phyloP scores from a whole-genome alignment of 2,888 invertebrate species.

The Scaptomyza polygonia region DNA sequence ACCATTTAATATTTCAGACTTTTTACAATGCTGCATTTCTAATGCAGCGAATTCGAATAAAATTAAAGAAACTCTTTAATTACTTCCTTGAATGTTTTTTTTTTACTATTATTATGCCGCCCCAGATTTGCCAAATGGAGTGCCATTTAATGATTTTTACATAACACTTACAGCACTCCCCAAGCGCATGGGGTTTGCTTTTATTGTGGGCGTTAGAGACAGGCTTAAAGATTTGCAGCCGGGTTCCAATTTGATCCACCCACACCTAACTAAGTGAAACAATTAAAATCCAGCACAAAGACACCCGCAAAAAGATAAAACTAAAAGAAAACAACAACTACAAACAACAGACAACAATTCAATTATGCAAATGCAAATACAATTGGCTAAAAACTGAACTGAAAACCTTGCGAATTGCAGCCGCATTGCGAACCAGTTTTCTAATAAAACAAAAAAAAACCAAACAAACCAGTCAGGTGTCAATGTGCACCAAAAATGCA shows the following conservation, averaged over 20 bases:
- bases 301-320: slow-evolving; percentile 29
- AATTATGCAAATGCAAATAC: slow-evolving; percentile 57
- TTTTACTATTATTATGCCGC: slow-evolving; percentile 25
- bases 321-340: slow-evolving; percentile 5
- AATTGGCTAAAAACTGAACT: slow-evolving; percentile 20
- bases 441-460: slow-evolving; percentile 8
- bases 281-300: slow-evolving; percentile 47
- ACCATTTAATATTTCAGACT: neutral
- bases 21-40: neutral
- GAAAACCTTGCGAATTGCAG: slow-evolving; percentile 44
- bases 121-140: slow-evolving; percentile 38
- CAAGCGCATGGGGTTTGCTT: slow-evolving; percentile 1
- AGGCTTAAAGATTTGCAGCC: slow-evolving; percentile 21
- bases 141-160: slow-evolving; percentile 28
- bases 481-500: slow-evolving; percentile 32
- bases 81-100: slow-evolving; percentile 22
- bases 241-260: slow-evolving; percentile 38
- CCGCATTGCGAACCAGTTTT: slow-evolving; percentile 52
- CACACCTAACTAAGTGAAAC: slow-evolving; percentile 25
- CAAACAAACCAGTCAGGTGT: slow-evolving; percentile 51
- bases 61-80: neutral
- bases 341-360: slow-evolving; percentile 44
- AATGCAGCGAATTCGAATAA: neutral
- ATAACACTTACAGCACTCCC: slow-evolving; percentile 42
- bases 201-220: slow-evolving; percentile 32